Conservation (phyloP, 2,888 invertebrate genomes). For the Idaea dimidiata region DNA sequence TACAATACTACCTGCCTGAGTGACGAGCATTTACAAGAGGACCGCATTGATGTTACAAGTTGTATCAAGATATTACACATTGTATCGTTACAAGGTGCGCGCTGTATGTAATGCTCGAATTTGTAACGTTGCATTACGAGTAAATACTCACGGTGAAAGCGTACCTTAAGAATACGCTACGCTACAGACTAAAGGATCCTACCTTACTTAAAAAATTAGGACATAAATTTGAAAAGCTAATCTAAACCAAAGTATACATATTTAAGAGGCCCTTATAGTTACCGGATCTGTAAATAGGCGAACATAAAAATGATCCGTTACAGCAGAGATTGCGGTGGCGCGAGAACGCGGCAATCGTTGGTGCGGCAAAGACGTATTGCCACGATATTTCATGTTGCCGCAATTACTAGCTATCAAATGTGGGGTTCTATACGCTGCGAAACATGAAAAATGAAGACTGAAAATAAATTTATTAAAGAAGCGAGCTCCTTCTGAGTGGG, state of each 20-base stretch:
- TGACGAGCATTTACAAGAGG: too few relatives aligned
- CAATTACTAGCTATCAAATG: constrained; percentile 36
- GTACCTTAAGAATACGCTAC: too few relatives aligned
- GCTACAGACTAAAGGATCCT: too few relatives aligned
- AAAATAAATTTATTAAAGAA: neutral
- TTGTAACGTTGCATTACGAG: too few relatives aligned
- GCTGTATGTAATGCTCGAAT: too few relatives aligned
- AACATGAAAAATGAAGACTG: neutral
- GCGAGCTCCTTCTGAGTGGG: neutral
- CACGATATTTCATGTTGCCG: constrained; percentile 43
- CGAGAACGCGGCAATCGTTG: constrained; percentile 13
- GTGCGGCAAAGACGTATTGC: constrained; percentile 38
- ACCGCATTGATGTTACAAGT: too few relatives aligned
- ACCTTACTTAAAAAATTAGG: neutral
- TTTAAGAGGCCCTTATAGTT: constrained; percentile 3
- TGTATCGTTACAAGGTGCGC: too few relatives aligned
- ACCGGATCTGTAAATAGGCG: constrained; percentile 14
- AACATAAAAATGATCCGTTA: constrained; percentile 13
- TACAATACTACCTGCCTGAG: too few relatives aligned
- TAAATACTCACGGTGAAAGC: too few relatives aligned
- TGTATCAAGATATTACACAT: too few relatives aligned
- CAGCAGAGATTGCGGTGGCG: constrained; percentile 14
- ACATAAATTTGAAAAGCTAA: neutral
- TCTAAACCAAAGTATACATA: neutral
- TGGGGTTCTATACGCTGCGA: neutral